Evolutionary conservation across 2,113 vertebrate genomes (phyloP).

Genomic region (Donacobius atricapilla): DNA sequence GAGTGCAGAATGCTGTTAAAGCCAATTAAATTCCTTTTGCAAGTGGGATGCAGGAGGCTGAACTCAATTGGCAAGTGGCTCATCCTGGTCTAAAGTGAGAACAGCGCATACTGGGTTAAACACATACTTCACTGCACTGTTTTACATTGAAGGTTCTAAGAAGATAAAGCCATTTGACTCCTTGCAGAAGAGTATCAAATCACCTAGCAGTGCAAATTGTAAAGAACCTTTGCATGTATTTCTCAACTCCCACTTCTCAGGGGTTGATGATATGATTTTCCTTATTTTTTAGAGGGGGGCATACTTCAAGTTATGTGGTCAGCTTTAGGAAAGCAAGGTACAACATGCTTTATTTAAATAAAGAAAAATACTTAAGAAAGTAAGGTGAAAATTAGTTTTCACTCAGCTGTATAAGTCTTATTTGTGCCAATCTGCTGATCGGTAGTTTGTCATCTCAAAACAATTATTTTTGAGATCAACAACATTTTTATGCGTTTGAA

Average conservation of each 20-base stretch:
- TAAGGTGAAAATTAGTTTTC: neutral
- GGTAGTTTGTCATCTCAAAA: neutral
- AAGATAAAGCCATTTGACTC: neutral
- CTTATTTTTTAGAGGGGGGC: neutral
- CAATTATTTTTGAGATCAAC: neutral
- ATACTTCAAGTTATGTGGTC: neutral
- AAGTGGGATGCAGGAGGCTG: neutral
- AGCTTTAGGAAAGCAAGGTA: neutral
- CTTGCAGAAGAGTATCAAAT: neutral
- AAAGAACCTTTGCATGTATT: neutral
- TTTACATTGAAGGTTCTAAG: neutral
- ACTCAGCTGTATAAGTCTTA: neutral
- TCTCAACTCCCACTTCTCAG: neutral
- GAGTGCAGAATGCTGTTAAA: neutral
- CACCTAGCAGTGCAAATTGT: neutral
- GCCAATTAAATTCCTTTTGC: conserved; percentile 2
- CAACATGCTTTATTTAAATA: neutral
- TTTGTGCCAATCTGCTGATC: neutral
- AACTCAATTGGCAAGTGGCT: conserved; percentile 17
- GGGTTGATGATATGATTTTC: neutral
- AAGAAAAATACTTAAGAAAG: neutral
- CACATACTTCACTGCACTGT: neutral
- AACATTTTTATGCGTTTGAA: neutral
- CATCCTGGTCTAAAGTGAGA: neutral
- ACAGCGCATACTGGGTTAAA: neutral